Evolutionary conservation across 2,797 vertebrate species (phyloP), one percentile per base, ranked within the genome.

Genomic region (Urocyon cinereoargenteus): DNA sequence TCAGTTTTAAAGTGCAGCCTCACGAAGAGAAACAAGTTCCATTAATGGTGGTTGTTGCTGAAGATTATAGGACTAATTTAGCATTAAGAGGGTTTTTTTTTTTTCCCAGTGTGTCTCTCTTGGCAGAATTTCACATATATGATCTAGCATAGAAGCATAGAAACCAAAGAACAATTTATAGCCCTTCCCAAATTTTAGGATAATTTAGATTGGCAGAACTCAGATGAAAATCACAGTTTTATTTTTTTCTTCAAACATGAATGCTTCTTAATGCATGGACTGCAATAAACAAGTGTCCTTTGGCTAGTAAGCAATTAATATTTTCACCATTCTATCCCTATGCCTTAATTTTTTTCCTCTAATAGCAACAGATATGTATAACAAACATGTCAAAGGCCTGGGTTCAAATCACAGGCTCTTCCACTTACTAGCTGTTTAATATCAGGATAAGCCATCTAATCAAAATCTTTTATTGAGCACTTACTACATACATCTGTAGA

Each of bases 41-140:
- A 21, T 82, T 95, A 90, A 77, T 14, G 66, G 36, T 19, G 5
- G 26, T 24, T 92, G 49, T 78, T 9, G 2, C 73, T 95, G 77
- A 94, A 92, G 45, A 89, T 89, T 85, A 77, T 68, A 94, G 88
- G 24, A 82, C 53, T 91, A 90, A 86, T 90, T 91, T 95, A 81
- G 31, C 15, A 53, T 86, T 49, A 85, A 91, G 62, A 89, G 9
- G 34, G 62, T 77, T 96, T 90, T 83, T 84, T 66, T 45, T 45
- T 45, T 8, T n/a, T n/a, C n/a, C 36, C 40, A 62, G 1, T 82
- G 40, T 91, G 36, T 79, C 59, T 86, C 64, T 95, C 86, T 94
- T 91, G 59, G 91, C 40, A 87, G 3, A 85, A 3, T 86, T 85
- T 86, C 86, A 86, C 28, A 90, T 82, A 68, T 26, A 40, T 85